Percentiles rank a stretch among this genome's conserved stretches.
phyloP scores from a whole-genome alignment of 1,140 invertebrate species.

The Bombus difficillimus region DNA sequence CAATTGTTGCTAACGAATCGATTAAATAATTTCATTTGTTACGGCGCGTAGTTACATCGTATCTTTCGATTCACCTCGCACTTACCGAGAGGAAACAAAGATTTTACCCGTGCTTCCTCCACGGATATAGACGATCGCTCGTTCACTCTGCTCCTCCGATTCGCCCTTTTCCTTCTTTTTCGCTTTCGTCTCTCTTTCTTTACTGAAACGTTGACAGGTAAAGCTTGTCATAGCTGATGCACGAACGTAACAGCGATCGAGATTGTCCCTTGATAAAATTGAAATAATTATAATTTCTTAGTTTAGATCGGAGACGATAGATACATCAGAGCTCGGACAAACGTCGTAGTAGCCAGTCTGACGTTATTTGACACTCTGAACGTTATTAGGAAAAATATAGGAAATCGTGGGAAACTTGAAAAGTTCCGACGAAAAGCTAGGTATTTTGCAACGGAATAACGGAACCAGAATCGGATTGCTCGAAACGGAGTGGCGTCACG shows the following conservation, averaged over 20 bases:
- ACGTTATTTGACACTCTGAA: neutral
- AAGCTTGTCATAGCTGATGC: neutral
- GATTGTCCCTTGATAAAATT: neutral
- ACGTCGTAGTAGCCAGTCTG: too few relatives aligned
- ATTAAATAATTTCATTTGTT: neutral
- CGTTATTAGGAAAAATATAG: neutral
- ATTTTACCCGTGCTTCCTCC: neutral
- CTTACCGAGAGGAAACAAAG: neutral
- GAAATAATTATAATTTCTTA: neutral
- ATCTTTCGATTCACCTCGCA: neutral
- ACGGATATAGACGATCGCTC: neutral
- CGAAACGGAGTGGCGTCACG: neutral
- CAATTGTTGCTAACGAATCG: neutral
- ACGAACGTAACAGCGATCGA: neutral
- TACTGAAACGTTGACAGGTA: neutral
- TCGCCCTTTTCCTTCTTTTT: neutral
- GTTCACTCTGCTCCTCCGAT: neutral
- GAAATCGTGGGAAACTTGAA: neutral
- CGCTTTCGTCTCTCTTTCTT: neutral
- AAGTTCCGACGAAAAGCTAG: neutral
- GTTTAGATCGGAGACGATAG: neutral
- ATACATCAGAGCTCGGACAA: neutral
- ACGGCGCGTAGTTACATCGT: neutral
- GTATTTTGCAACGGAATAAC: neutral
- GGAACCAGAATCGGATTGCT: neutral